These are phyloP conservation scores for Peromyscus eremicus DNA, from an alignment of 2,797 vertebrate genomes.

Conservation along the genomic window DNA sequence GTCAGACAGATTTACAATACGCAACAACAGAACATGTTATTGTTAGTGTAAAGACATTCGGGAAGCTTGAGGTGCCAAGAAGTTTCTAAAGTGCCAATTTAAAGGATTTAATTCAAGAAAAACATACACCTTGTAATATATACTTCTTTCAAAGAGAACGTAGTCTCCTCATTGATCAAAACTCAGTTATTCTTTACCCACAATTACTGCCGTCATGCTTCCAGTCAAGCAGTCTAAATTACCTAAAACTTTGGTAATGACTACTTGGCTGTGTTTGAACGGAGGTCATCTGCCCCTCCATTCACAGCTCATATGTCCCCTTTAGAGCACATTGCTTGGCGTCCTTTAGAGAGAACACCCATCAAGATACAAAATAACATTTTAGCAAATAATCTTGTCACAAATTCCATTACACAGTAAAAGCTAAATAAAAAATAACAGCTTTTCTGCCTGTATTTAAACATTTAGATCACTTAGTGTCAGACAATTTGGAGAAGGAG, in stretches of 20 bases:
- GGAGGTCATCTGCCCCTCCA: slow-evolving; percentile 86
- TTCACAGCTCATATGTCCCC: slow-evolving; percentile 83
- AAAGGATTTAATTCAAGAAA: slow-evolving; percentile 69
- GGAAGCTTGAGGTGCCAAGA: not conserved
- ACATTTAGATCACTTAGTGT: slow-evolving; percentile 90
- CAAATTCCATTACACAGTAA: slow-evolving; percentile 89
- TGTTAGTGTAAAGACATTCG: slow-evolving; percentile 41
- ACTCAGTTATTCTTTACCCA: slow-evolving; percentile 84
- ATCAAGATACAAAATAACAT: slow-evolving; percentile 90
- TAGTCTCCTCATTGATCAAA: slow-evolving; percentile 85
- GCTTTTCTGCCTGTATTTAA: slow-evolving; percentile 88
- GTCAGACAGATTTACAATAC: slow-evolving; percentile 27
- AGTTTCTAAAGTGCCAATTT: slow-evolving; percentile 72
- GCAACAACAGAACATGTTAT: not conserved
- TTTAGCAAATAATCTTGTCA: slow-evolving; percentile 90
- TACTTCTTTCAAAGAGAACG: slow-evolving; percentile 82
- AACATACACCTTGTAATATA: slow-evolving; percentile 66
- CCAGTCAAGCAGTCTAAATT: slow-evolving; percentile 88
- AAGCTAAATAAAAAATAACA: slow-evolving; percentile 91
- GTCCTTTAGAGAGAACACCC: slow-evolving; percentile 89
- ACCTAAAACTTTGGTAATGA: slow-evolving; percentile 90
- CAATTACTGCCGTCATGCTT: slow-evolving; percentile 87
- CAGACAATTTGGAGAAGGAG: slow-evolving; percentile 86
- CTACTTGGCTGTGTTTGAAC: slow-evolving; percentile 89
- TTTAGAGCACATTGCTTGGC: slow-evolving; percentile 85